These are phyloP conservation scores for Austrofundulus limnaeus DNA, from an alignment of 2,113 vertebrate genomes.

Conservation along the genomic window DNA sequence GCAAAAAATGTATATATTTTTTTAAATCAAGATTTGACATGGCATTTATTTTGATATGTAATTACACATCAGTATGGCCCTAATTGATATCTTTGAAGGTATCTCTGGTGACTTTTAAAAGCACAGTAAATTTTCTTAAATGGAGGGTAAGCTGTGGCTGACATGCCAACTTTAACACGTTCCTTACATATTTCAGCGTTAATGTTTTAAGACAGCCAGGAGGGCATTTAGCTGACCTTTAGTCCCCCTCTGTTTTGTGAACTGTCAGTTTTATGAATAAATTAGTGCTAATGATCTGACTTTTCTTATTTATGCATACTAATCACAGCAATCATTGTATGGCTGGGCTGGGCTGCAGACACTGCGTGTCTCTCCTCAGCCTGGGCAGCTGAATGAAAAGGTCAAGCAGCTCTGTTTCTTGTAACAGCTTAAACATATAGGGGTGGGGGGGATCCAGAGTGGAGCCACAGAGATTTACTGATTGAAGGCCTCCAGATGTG, in stretches of 20 bases:
- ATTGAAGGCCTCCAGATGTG: constrained; percentile 81
- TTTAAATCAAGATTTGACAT: not conserved
- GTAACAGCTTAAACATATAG: constrained; percentile 76
- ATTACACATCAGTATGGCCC: not conserved
- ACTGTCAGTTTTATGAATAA: constrained; percentile 79
- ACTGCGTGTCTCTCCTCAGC: constrained; percentile 61
- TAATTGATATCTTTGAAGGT: constrained; percentile 11
- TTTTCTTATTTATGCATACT: constrained; percentile 75
- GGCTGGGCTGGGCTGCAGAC: constrained; percentile 51
- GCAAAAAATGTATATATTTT: not conserved
- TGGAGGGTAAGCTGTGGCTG: constrained; percentile 35
- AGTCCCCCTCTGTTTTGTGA: constrained; percentile 64
- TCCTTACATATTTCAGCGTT: constrained; percentile 55
- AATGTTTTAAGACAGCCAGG: constrained; percentile 71
- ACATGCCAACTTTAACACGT: constrained; percentile 44
- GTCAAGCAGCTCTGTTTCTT: constrained; percentile 77
- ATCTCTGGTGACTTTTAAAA: constrained; percentile 22
- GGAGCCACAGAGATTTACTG: constrained; percentile 75
- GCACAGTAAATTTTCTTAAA: constrained; percentile 2
- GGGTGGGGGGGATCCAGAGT: constrained; percentile 54
- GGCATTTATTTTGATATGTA: not conserved
- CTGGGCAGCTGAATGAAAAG: constrained; percentile 69
- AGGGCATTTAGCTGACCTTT: constrained; percentile 62
- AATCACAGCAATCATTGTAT: constrained; percentile 66
- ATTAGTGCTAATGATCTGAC: constrained; percentile 75